Conservation (phyloP, 2,888 invertebrate genomes). For the Stenodera caucasica region DNA sequence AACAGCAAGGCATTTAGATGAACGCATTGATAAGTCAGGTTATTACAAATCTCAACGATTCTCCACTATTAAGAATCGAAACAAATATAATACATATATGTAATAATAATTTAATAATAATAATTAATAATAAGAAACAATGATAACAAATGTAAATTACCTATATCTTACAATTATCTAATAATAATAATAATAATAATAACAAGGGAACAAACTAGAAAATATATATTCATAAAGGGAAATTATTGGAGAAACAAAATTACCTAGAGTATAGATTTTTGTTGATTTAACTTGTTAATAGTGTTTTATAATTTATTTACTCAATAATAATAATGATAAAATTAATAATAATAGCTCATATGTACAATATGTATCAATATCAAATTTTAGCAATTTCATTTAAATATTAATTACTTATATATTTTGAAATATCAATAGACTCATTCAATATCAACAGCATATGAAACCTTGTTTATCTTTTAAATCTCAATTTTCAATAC, state of each 20-base stretch:
- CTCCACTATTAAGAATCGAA: slow-evolving; percentile 13
- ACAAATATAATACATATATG: slow-evolving; percentile 14
- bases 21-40: slow-evolving; percentile 29
- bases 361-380: slow-evolving; percentile 48
- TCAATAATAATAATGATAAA: too few relatives aligned
- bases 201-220: background rate
- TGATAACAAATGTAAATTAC: slow-evolving; percentile 1
- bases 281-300: slow-evolving; percentile 35
- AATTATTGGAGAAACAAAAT: slow-evolving; percentile 21
- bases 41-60: slow-evolving; percentile 22
- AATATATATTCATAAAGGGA: slow-evolving; percentile 14
- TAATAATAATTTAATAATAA: slow-evolving; percentile 18
- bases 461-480: slow-evolving; percentile 34
- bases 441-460: slow-evolving; percentile 50
- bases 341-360: slow-evolving; percentile 17
- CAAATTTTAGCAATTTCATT: slow-evolving; percentile 47
- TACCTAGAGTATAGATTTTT: slow-evolving; percentile 37
- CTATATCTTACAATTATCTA: slow-evolving; percentile 7
- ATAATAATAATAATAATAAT: slow-evolving; percentile 4
- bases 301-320: slow-evolving; percentile 34
- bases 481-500: slow-evolving; percentile 3
- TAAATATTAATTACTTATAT: slow-evolving; percentile 43
- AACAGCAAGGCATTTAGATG: slow-evolving; percentile 44
- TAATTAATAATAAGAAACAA: background rate
- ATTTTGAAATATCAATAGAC: slow-evolving; percentile 49